Base-by-base conservation (phyloP, 2,113 vertebrate species). In the Crypturellus undulatus region DNA sequence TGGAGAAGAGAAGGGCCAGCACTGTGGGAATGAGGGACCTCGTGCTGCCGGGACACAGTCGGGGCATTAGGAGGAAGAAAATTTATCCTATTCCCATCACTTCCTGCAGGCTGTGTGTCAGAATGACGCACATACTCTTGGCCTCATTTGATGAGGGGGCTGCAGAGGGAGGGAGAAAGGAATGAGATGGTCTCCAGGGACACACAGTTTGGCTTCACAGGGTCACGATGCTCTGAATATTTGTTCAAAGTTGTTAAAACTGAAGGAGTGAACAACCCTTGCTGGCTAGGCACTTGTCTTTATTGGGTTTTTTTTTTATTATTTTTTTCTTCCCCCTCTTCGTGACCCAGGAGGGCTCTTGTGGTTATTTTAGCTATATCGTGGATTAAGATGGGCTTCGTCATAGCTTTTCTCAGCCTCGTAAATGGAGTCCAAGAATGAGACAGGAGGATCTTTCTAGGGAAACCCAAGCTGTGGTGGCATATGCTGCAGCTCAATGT, bases 21-120 rank as follows among this genome's bases (percentile, higher is more conserved):
- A 89, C 93, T 96, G 94, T 97, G 96, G 95, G 97, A 97, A 97
- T 96, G 90, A 84, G 70, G 90, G 90, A 82, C 89, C 96, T 96
- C 90, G 80, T 97, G 95, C 95, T 90, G 90, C 12, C 83, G 91
- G 91, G 85, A 90, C 92, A 84, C 80, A 95, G 83, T 65, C 64
- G 3, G 86, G 90, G 96, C 94, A 95, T 97, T 96, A 97, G 94
- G 71, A 89, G 71, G 85, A 89, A 80, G 96, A 96, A 97, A 97
- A 95, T 59, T 93, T 97, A 96, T 96, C 97, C 93, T 78, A 28
- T 97, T 97, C 94, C 92, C 95, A 96, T 95, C 84, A 84, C 96
- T 95, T 96, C 96, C 92, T 94, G 79, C 85, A 87, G 95, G 78
- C 38, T 76, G 81, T 83, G 93, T 96, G 94, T 96, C 94, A 93